These are phyloP conservation scores for Pygoscelis antarcticus DNA, from an alignment of 2,113 vertebrate genomes.

Conservation along the genomic window DNA sequence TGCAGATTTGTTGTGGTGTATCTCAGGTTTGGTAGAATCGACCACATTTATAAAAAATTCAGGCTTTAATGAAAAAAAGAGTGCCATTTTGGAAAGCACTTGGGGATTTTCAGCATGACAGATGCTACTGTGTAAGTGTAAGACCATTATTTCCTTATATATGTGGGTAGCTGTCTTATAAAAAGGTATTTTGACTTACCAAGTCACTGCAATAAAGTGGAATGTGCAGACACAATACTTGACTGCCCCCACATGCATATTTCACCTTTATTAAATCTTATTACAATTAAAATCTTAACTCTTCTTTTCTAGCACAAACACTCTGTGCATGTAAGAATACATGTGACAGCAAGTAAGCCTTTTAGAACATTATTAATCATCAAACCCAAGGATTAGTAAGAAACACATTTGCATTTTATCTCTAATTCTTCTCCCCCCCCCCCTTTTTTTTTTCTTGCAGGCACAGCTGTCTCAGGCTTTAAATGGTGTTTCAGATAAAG, in stretches of 20 bases:
- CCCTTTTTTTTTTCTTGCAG: slow-evolving; percentile 67
- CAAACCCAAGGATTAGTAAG: neutral
- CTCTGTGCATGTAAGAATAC: neutral
- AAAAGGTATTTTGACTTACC: slow-evolving; percentile 35
- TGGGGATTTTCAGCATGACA: slow-evolving; percentile 35
- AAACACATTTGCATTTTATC: neutral
- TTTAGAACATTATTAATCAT: slow-evolving; percentile 4
- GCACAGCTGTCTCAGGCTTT: slow-evolving; percentile 95
- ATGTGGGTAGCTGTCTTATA: slow-evolving; percentile 6
- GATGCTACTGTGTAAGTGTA: slow-evolving; percentile 17
- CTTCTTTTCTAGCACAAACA: neutral
- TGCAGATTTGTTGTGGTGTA: neutral
- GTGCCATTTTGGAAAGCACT: neutral
- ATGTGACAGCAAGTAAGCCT: neutral
- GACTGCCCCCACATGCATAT: slow-evolving; percentile 30
- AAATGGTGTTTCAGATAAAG: slow-evolving; percentile 95
- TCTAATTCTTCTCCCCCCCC: neutral
- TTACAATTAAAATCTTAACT: slow-evolving; percentile 2
- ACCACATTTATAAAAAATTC: neutral
- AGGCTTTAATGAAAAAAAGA: neutral
- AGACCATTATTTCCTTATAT: slow-evolving; percentile 11
- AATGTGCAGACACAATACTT: slow-evolving; percentile 35
- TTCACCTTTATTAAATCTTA: slow-evolving; percentile 32
- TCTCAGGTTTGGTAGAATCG: neutral
- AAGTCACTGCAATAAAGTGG: slow-evolving; percentile 1